These are phyloP conservation scores for Bubo scandiacus DNA, from an alignment of 2,113 vertebrate species.

Conservation along the genomic window DNA sequence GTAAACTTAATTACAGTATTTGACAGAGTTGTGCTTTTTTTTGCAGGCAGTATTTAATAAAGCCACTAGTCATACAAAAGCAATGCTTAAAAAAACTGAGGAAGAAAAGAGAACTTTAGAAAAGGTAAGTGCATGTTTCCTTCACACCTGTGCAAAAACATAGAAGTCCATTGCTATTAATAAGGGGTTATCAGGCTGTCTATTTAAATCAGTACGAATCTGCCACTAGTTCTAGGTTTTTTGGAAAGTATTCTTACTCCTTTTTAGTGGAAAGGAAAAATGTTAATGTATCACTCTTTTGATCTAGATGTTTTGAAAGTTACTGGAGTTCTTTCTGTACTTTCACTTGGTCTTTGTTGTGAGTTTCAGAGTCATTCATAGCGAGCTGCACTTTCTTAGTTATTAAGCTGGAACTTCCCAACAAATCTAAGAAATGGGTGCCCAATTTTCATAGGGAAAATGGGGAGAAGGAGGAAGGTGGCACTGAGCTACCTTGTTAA, in stretches of 20 bases:
- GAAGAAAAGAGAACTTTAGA: constrained; percentile 86
- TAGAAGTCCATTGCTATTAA: not conserved
- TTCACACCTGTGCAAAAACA: not conserved
- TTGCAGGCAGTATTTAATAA: constrained; percentile 85
- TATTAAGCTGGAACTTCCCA: not conserved
- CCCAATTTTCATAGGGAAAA: not conserved
- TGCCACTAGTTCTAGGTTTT: not conserved
- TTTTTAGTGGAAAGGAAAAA: not conserved
- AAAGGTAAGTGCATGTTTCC: constrained; percentile 75
- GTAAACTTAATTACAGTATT: not conserved
- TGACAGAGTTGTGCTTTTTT: not conserved
- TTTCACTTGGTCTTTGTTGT: not conserved
- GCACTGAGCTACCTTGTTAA: not conserved
- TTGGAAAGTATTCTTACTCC: not conserved
- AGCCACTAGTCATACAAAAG: constrained; percentile 89
- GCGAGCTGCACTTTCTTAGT: not conserved
- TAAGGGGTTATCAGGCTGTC: not conserved
- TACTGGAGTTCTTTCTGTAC: not conserved
- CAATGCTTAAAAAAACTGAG: constrained; percentile 86
- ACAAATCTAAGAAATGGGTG: not conserved
- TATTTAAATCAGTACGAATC: not conserved
- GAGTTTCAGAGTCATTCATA: not conserved
- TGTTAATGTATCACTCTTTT: not conserved
- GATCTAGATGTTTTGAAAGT: not conserved
- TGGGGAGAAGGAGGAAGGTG: not conserved